Base-by-base conservation (phyloP, 2,113 vertebrate genomes). In the Scartelaos histophorus region DNA sequence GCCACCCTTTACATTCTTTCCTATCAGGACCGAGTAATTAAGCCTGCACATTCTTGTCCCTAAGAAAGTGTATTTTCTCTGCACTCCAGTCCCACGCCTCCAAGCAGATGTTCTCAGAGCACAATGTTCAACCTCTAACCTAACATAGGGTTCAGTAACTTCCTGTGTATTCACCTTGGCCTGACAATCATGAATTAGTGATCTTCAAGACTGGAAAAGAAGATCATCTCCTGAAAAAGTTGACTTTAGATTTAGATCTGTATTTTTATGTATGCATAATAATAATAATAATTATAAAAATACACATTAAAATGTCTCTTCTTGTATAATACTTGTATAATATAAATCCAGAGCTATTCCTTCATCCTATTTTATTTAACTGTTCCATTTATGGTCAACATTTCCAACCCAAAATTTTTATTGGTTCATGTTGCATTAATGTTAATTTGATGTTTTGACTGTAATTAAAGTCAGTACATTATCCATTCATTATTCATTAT, bases 21-120 rank as follows among this genome's bases (percentile, higher is more conserved):
- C 61, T 2, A 0, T 49, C 54, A 34, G 17, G 72, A 43, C 60
- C 4, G 21, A 72, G 35, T 46, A 56, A 64, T 85, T 54, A 73
- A 71, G 82, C 77, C 4, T 77, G 74, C 68, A 78, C 73, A 43
- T 79, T 87, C 76, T 73, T 87, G 78, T 74, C 67, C 58, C 21
- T 24, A 65, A 60, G 34, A 4, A 43, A 10, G 56, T 7, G 19
- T 67, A 7, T 74, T 77, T 74, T 35, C 47, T 75, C 46, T 21
- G n/a, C 13, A 74, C 70, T 62, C 58, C 74, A 62, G 29, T 73
- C 65, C 71, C 5, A 5, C 15, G 38, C 72, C 34, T 68, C 70
- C n/a, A 12, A 62, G 25, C 73, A 86, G 75, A 83, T 76, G 71
- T 74, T 76, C 25, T 3, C 1, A 25, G 34, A 46, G 22, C 51